These are phyloP conservation scores for Lycorma delicatula DNA, from an alignment of 1,140 invertebrate species.

Conservation along the genomic window DNA sequence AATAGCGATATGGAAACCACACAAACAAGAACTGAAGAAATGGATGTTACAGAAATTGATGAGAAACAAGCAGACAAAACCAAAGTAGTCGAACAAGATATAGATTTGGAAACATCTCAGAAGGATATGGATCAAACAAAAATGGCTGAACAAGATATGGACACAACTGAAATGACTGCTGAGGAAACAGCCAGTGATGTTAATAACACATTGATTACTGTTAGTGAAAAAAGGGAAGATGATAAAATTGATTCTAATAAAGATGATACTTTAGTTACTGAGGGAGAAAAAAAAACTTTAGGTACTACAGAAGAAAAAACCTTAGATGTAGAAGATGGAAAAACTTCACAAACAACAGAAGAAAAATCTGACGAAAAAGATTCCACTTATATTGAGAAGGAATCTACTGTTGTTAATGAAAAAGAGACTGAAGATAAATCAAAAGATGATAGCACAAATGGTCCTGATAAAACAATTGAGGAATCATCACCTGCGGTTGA, in stretches of 20 bases:
- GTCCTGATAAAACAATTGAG: neutral
- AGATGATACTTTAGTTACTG: too few relatives aligned
- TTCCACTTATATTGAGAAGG: neutral
- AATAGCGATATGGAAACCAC: too few relatives aligned
- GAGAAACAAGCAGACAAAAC: neutral
- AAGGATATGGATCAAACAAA: neutral
- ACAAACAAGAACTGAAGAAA: neutral
- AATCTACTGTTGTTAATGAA: neutral
- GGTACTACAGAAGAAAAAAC: neutral
- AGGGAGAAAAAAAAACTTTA: neutral
- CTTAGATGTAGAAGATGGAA: neutral
- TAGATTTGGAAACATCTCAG: neutral
- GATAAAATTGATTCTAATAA: neutral
- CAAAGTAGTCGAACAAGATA: neutral
- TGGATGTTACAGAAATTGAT: neutral
- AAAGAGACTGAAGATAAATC: neutral
- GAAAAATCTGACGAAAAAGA: neutral
- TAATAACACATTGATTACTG: neutral
- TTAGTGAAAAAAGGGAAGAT: neutral
- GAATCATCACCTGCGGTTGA: neutral
- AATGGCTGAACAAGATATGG: neutral
- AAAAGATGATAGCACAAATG: neutral
- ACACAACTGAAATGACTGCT: neutral
- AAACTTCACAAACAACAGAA: neutral
- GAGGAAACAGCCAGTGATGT: neutral